Evolutionary conservation across 2,113 vertebrate species (phyloP).

Genomic region (Barnardius zonarius): DNA sequence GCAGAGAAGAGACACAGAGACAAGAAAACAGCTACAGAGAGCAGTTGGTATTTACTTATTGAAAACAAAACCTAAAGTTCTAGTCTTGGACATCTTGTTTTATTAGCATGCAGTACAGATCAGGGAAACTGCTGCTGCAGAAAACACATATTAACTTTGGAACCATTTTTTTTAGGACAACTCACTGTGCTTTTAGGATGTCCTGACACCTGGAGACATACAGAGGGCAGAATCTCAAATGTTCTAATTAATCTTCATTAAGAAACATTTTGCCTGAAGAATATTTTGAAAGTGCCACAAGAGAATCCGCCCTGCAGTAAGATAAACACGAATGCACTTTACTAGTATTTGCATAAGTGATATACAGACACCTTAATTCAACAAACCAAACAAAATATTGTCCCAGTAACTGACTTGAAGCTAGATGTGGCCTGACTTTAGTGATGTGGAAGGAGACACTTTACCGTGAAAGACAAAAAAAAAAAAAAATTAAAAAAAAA

Average conservation of each 20-base stretch:
- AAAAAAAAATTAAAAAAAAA: background rate
- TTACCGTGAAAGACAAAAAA: background rate
- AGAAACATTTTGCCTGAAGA: background rate
- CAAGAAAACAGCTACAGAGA: background rate
- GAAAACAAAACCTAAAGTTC: background rate
- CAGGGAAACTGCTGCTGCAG: background rate
- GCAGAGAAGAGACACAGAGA: background rate
- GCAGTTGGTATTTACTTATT: background rate
- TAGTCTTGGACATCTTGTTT: background rate
- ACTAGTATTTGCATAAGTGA: background rate
- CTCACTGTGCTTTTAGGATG: background rate
- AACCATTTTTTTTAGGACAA: background rate
- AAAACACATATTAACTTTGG: background rate
- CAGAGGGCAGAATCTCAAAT: background rate
- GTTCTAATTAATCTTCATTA: background rate
- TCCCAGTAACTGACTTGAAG: background rate
- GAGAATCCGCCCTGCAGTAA: background rate
- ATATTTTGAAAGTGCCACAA: background rate
- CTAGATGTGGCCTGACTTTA: background rate
- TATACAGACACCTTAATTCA: background rate
- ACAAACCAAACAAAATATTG: background rate
- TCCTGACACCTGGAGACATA: background rate
- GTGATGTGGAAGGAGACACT: fast-evolving
- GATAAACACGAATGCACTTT: background rate
- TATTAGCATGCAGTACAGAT: background rate